Percentiles rank a stretch among this genome's conserved stretches.
Conservation (phyloP, 2,797 vertebrate species). For the Perdix hodgsoniae region DNA sequence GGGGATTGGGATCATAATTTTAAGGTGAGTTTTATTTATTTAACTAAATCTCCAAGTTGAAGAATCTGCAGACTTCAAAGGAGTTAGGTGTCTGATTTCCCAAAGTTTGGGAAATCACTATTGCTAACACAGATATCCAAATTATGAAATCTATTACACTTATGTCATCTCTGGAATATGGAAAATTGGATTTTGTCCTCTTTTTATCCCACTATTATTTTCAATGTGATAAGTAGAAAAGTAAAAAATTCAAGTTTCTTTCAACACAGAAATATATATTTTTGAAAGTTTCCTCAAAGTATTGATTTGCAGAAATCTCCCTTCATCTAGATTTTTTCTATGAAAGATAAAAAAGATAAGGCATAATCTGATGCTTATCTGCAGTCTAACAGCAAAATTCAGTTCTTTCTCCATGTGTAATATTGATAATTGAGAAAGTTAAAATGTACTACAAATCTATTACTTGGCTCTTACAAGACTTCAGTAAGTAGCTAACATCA, state of each 20-base stretch:
- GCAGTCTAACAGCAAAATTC: neutral
- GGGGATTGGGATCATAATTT: neutral
- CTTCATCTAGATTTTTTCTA: neutral
- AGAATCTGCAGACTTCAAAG: neutral
- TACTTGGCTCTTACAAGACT: accelerated
- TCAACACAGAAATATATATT: neutral
- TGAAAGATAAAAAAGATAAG: neutral
- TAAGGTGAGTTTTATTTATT: neutral
- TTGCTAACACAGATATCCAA: neutral
- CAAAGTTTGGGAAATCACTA: neutral
- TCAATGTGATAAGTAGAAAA: neutral
- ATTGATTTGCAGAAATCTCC: accelerated
- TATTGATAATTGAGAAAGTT: neutral
- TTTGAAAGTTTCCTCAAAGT: neutral
- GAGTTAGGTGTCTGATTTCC: neutral
- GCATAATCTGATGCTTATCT: neutral
- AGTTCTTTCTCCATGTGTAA: neutral
- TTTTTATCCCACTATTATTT: neutral
- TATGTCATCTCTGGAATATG: neutral
- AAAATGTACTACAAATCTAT: neutral
- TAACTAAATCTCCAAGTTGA: neutral
- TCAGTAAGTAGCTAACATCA: neutral
- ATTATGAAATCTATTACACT: neutral
- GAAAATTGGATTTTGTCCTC: neutral
- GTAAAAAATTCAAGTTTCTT: neutral